These are phyloP conservation scores for Melanotaenia pygmaea DNA, from an alignment of 2,797 vertebrate species.

Conservation along the genomic window DNA sequence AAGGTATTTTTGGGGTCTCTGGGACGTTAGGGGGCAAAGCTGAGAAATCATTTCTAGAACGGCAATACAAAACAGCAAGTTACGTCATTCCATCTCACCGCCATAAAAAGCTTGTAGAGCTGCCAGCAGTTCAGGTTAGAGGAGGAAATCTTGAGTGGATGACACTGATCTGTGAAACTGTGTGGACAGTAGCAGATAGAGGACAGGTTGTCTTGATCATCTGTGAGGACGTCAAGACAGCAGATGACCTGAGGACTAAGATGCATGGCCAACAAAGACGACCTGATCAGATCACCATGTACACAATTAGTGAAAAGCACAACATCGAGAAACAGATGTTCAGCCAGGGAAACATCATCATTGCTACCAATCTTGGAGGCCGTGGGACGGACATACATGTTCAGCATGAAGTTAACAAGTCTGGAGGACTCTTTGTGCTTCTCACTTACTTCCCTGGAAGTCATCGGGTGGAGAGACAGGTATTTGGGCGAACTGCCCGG, in stretches of 20 bases:
- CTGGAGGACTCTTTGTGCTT: conserved; percentile 33
- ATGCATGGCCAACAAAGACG: not conserved
- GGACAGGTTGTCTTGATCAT: conserved; percentile 21
- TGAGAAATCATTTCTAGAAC: conserved; percentile 29
- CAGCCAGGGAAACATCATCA: not conserved
- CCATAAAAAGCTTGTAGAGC: conserved; percentile 4
- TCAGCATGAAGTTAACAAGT: conserved; percentile 7
- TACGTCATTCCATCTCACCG: conserved; percentile 24
- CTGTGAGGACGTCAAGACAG: conserved; percentile 30
- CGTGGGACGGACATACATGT: not conserved
- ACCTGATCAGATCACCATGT: conserved; percentile 18
- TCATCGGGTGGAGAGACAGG: conserved; percentile 60
- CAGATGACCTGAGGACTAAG: conserved; percentile 7
- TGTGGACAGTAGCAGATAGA: conserved; percentile 3
- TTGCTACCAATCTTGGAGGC: conserved; percentile 26
- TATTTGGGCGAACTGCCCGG: conserved; percentile 36
- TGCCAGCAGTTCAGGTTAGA: conserved; percentile 18
- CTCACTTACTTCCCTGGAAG: conserved; percentile 58
- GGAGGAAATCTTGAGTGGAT: conserved; percentile 1
- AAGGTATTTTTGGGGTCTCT: conserved; percentile 65
- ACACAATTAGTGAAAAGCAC: conserved; percentile 21
- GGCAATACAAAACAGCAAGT: conserved; percentile 13
- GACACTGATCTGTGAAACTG: conserved; percentile 17
- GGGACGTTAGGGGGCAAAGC: conserved; percentile 55
- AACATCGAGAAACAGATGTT: conserved; percentile 14